Percentiles rank a stretch among this genome's conserved stretches.
Evolutionary conservation across 30 jellyfish, hydroid and myxozoan genomes (phyloP).

Genomic region (Hydractinia symbiolongicarpus): DNA sequence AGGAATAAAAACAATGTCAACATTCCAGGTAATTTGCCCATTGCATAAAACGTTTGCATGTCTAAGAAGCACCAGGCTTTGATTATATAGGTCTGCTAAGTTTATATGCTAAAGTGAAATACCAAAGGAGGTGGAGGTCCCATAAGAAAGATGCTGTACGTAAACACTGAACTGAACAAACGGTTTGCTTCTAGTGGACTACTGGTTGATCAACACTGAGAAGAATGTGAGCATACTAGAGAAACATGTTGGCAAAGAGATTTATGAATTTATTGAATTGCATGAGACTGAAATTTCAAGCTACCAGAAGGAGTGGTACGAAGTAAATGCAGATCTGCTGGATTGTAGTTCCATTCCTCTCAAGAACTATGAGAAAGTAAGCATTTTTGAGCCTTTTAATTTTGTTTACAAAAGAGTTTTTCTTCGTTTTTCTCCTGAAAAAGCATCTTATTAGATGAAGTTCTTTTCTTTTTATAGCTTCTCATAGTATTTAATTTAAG

Average conservation of each 20-base stretch:
- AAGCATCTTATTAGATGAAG: neutral
- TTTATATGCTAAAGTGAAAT: too few species aligned
- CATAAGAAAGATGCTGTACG: too few species aligned
- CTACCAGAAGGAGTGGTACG: conserved; percentile 20
- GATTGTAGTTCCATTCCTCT: neutral
- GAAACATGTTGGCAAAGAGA: conserved; percentile 46
- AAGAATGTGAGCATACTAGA: conserved; percentile 46
- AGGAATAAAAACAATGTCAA: conserved; percentile 1
- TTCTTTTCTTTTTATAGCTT: conserved; percentile 23
- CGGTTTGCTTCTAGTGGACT: conserved; percentile 9
- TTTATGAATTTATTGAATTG: conserved; percentile 23
- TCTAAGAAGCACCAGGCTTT: too few species aligned
- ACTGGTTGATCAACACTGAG: conserved; percentile 57
- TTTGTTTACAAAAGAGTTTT: too few species aligned
- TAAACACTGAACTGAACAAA: too few species aligned
- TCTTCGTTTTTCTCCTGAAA: too few species aligned
- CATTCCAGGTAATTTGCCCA: conserved; percentile 1
- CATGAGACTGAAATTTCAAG: conserved; percentile 18
- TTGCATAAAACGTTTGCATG: too few species aligned
- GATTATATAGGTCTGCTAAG: too few species aligned
- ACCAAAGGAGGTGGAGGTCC: too few species aligned
- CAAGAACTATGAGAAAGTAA: too few species aligned
- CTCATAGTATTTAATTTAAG: conserved; percentile 49
- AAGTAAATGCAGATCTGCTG: conserved; percentile 36
- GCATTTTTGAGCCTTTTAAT: too few species aligned